These are phyloP conservation scores for Phenganax marumi DNA, from an alignment of 92 coral and sea anemone species.

Conservation along the genomic window DNA sequence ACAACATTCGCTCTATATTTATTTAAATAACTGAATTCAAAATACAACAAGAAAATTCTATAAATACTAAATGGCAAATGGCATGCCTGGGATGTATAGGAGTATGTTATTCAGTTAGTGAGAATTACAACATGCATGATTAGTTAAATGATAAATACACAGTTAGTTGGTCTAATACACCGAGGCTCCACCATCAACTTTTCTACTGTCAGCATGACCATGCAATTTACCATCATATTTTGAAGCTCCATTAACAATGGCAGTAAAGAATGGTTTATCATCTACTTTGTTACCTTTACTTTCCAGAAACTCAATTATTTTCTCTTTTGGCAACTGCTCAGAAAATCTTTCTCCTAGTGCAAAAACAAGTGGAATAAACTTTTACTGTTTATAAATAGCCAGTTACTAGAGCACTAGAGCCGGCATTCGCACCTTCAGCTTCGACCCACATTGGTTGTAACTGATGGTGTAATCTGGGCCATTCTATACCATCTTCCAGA, in stretches of 20 bases:
- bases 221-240: constrained; percentile 62
- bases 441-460: constrained; percentile 64
- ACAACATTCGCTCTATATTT: neutral
- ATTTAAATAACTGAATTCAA: neutral
- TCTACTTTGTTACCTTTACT: constrained; percentile 65
- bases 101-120: neutral
- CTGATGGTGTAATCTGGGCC: constrained; percentile 80
- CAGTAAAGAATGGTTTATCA: constrained; percentile 18
- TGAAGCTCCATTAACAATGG: constrained; percentile 74
- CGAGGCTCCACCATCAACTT: constrained; percentile 65
- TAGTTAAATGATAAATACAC: neutral
- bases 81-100: neutral
- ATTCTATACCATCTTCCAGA: constrained; percentile 73
- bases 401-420: neutral
- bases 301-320: constrained; percentile 46
- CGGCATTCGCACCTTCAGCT: constrained; percentile 65
- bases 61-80: neutral
- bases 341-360: constrained; percentile 58
- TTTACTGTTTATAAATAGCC: neutral
- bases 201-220: constrained; percentile 85
- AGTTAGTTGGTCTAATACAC: constrained; percentile 42
- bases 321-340: constrained; percentile 24
- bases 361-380: neutral
- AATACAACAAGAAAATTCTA: neutral
- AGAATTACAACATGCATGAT: neutral